Conservation (phyloP, 2,113 vertebrate genomes). For the Melanerpes formicivorus region DNA sequence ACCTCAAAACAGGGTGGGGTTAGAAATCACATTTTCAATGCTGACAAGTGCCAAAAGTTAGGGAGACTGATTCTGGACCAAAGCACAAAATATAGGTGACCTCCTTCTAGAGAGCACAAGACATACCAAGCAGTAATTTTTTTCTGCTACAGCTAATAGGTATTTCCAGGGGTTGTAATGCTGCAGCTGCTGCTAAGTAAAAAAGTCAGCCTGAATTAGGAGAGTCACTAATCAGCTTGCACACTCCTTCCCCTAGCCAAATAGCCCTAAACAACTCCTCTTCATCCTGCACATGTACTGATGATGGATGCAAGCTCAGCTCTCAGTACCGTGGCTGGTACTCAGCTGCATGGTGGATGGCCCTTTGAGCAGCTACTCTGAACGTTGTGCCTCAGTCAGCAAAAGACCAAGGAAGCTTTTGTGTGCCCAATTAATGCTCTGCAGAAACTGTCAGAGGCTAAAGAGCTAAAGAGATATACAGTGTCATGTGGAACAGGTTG, state of each 20-base stretch:
- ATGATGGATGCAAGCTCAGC: neutral
- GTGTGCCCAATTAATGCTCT: conserved; percentile 1
- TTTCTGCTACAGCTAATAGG: neutral
- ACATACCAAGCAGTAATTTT: neutral
- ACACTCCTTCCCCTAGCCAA: neutral
- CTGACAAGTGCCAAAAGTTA: neutral
- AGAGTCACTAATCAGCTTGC: neutral
- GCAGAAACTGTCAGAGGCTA: neutral
- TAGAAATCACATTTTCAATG: neutral
- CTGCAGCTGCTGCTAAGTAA: neutral
- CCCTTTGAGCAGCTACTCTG: neutral
- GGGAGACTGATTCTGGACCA: neutral
- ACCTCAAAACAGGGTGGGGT: neutral
- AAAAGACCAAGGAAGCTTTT: neutral
- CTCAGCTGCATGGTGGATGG: rapidly evolving
- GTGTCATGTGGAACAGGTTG: neutral
- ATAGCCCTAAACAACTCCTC: neutral
- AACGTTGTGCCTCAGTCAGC: neutral
- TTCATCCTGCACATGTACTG: rapidly evolving
- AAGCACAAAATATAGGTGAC: neutral
- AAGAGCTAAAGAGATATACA: neutral
- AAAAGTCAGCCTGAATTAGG: neutral
- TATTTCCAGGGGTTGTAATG: neutral
- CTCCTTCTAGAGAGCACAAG: neutral
- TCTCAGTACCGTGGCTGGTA: rapidly evolving